Evolutionary conservation across 1,140 invertebrate species (phyloP).

Genomic region (Kradibia gibbosae): DNA sequence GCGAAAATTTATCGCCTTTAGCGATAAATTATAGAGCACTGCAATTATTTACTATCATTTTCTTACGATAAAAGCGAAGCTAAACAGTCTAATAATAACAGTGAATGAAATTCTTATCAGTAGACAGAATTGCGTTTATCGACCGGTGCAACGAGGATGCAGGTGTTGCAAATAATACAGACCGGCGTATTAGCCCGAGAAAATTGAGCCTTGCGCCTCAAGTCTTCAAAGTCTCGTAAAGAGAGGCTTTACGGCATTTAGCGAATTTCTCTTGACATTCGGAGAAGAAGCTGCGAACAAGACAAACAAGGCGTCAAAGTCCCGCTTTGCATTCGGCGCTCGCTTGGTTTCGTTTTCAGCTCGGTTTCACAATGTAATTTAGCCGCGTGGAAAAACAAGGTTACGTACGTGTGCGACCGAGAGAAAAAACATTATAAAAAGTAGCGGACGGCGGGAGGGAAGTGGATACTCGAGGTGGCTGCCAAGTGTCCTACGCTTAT

Average conservation of each 20-base stretch:
- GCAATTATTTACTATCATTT: slow-evolving; percentile 1
- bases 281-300: background rate
- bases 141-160: background rate
- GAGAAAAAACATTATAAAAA: too few relatives aligned
- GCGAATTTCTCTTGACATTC: background rate
- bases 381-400: slow-evolving; percentile 38
- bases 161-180: background rate
- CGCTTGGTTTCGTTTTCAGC: slow-evolving; percentile 26
- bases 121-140: background rate
- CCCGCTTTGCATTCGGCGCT: slow-evolving; percentile 19
- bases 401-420: background rate
- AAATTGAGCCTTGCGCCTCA: slow-evolving; percentile 19
- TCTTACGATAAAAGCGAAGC: background rate
- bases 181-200: background rate
- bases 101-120: background rate
- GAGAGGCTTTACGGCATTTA: background rate
- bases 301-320: slow-evolving; percentile 41
- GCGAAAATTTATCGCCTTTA: slow-evolving; percentile 10
- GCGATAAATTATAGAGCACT: background rate
- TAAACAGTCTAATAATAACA: background rate
- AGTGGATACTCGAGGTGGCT: background rate
- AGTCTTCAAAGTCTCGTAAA: slow-evolving; percentile 20
- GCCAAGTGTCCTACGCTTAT: background rate
- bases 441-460: background rate
- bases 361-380: slow-evolving; percentile 13